Evolutionary conservation across 2,113 vertebrate species (phyloP).

Genomic region (Sturnira hondurensis): DNA sequence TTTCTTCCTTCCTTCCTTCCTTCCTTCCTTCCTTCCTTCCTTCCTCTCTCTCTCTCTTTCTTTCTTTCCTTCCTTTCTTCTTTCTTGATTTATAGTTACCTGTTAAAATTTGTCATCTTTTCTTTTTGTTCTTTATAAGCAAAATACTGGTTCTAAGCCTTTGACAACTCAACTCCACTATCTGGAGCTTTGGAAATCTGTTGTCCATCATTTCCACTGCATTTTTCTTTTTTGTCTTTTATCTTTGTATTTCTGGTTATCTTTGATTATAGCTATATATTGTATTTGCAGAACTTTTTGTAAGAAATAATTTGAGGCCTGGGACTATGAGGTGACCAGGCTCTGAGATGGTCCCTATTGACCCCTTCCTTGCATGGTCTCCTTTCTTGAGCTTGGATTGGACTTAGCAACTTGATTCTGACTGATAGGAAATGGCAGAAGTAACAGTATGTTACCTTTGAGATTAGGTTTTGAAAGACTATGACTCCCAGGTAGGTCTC

Average conservation of each 20-base stretch:
- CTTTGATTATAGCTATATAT: neutral
- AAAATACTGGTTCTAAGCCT: neutral
- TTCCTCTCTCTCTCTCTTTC: too few species aligned
- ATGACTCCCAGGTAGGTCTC: neutral
- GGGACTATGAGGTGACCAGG: neutral
- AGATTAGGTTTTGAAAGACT: neutral
- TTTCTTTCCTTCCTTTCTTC: fast-evolving
- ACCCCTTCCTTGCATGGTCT: neutral
- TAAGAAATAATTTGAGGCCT: neutral
- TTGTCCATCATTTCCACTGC: neutral
- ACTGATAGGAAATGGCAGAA: neutral
- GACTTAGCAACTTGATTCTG: neutral
- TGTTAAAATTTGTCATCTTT: neutral
- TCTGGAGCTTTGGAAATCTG: neutral
- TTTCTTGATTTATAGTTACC: neutral
- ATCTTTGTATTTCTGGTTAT: neutral
- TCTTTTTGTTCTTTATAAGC: neutral
- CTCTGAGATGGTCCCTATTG: neutral
- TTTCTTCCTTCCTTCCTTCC: too few species aligned
- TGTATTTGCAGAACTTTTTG: neutral
- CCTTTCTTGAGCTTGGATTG: neutral
- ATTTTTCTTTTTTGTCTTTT: neutral
- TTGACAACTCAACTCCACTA: neutral
- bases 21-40: too few species aligned
- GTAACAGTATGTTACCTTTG: neutral